Conservation (phyloP, 2,888 invertebrate species). For the Protodeltote pygarga region DNA sequence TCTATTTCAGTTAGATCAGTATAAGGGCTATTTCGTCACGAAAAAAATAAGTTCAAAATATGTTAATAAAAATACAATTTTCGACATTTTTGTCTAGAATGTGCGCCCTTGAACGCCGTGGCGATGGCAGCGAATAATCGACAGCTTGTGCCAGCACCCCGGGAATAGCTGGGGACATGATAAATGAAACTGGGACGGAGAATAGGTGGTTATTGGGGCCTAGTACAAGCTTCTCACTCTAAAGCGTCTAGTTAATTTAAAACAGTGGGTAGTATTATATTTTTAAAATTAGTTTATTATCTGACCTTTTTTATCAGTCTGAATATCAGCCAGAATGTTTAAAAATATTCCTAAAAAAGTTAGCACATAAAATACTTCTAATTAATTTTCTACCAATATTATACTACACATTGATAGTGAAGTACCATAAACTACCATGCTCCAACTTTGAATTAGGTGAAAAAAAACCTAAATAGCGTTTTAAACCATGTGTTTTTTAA, state of each 20-base stretch:
- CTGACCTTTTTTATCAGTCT: neutral
- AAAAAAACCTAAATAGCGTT: too few relatives aligned
- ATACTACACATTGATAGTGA: too few relatives aligned
- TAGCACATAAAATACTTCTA: too few relatives aligned
- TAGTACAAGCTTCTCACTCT: conserved; percentile 33
- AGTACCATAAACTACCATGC: too few relatives aligned
- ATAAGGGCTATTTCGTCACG: conserved; percentile 40
- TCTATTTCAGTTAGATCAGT: conserved; percentile 20
- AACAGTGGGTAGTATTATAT: neutral
- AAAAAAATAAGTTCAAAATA: conserved; percentile 22
- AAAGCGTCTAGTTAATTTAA: conserved; percentile 1
- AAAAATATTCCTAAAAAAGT: too few relatives aligned
- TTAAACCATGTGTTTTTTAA: too few relatives aligned
- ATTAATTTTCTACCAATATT: too few relatives aligned
- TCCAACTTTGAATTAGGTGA: too few relatives aligned
- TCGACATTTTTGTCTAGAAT: conserved; percentile 26
- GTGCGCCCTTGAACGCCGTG: conserved; percentile 29
- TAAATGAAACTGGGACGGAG: conserved; percentile 10
- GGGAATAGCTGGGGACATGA: conserved; percentile 8
- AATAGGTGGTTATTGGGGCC: conserved; percentile 9
- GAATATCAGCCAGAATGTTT: too few relatives aligned
- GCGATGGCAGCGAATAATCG: conserved; percentile 43
- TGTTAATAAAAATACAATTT: conserved; percentile 28
- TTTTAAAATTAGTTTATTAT: neutral
- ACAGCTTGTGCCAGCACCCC: conserved; percentile 38